These are phyloP conservation scores for Catharus bicknelli DNA, from an alignment of 2,113 vertebrate species.

Conservation along the genomic window DNA sequence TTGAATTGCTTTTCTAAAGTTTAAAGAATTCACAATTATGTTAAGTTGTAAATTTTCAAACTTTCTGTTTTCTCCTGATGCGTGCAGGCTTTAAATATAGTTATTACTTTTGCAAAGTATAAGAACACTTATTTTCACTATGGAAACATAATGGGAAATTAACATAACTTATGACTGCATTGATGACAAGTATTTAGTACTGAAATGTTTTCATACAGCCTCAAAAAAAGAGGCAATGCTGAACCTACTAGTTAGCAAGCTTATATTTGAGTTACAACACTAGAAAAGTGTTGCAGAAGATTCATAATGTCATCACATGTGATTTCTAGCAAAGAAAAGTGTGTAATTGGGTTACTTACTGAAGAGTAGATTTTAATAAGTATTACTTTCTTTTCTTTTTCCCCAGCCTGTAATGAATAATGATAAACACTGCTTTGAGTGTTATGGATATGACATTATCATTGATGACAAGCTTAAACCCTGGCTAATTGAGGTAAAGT, in stretches of 20 bases:
- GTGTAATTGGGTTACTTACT: neutral
- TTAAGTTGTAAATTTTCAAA: neutral
- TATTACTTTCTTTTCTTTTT: neutral
- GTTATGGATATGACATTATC: constrained; percentile 98
- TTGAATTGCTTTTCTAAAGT: neutral
- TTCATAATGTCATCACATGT: neutral
- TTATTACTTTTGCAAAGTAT: neutral
- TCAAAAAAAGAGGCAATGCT: neutral
- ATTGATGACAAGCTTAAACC: constrained; percentile 96
- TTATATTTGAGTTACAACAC: neutral
- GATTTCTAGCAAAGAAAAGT: neutral
- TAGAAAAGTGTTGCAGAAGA: neutral
- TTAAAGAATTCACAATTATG: neutral
- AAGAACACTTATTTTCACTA: neutral
- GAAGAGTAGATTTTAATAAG: neutral
- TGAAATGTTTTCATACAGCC: neutral
- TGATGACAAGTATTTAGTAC: neutral
- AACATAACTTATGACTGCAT: neutral
- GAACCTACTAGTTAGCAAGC: neutral
- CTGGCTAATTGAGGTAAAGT: constrained; percentile 95
- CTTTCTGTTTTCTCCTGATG: neutral
- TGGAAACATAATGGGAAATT: neutral
- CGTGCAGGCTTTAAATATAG: neutral
- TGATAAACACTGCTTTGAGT: constrained; percentile 98
- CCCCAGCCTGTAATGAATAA: constrained; percentile 96